These are phyloP conservation scores for Auanema freiburgensis DNA, from an alignment of 2,888 invertebrate species.

Conservation along the genomic window DNA sequence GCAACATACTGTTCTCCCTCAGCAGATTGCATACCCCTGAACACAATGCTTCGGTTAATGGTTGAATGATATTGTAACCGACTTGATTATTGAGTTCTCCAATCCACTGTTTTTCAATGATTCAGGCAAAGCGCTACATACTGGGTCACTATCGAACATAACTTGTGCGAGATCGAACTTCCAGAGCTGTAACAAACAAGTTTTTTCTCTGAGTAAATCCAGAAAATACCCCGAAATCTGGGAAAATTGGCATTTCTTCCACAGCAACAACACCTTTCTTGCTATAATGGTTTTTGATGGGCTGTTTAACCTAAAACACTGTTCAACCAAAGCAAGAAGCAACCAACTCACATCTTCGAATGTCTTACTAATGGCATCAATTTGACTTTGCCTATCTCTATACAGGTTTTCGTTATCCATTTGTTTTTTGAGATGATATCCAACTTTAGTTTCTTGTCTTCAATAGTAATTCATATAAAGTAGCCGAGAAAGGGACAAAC, in stretches of 20 bases:
- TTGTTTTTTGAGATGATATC: slow-evolving; percentile 89
- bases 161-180: slow-evolving; percentile 94
- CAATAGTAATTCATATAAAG: slow-evolving; percentile 8
- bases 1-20: slow-evolving; percentile 98
- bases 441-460: slow-evolving; percentile 94
- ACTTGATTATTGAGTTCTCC: slow-evolving; percentile 33
- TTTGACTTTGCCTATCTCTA: slow-evolving; percentile 94
- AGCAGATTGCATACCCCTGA: slow-evolving; percentile 96
- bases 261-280: slow-evolving; percentile 91
- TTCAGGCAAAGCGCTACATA: slow-evolving; percentile 74
- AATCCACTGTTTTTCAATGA: slow-evolving; percentile 30
- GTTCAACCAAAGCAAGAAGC: not conserved
- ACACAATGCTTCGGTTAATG: slow-evolving; percentile 48
- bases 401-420: slow-evolving; percentile 80
- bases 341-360: slow-evolving; percentile 79
- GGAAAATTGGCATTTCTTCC: slow-evolving; percentile 84
- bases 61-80: too few species aligned
- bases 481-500: slow-evolving; percentile 6
- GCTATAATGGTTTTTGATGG: slow-evolving; percentile 81
- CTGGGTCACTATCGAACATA: slow-evolving; percentile 96
- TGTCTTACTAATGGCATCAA: slow-evolving; percentile 94
- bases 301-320: slow-evolving; percentile 67
- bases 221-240: slow-evolving; percentile 79
- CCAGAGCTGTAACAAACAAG: slow-evolving; percentile 75
- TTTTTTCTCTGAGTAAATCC: not conserved